Evolutionary conservation across 2,797 vertebrate genomes (phyloP), one percentile per base, ranked within the genome.

Genomic region (Cyprinodon diabolis): DNA sequence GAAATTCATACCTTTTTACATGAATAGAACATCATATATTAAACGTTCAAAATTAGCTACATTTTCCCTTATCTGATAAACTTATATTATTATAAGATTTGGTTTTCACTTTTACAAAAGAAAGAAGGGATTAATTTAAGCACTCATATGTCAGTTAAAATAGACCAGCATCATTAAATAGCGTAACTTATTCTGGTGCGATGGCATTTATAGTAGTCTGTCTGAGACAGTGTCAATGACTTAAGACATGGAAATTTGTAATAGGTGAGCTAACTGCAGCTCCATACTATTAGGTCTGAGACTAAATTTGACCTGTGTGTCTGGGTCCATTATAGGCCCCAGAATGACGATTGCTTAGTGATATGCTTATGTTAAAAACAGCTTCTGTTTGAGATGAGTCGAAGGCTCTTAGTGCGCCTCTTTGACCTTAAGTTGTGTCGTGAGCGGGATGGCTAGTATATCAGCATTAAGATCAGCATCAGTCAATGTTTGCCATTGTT

Each of bases 321-420:
- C 12, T 17, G 23, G 30, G 43, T 47, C 40, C 40, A 45, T 47
- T 66, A 45, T 66, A 43, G 45, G 62, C 62, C n/a, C 3, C 62
- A 66, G 62, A 45, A 66, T 66, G 62, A 66, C 19, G 21, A 63
- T n/a, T 62, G 30, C 58, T 62, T 62, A 4, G 17, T 30, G 37
- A 21, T 65, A 17, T 12, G 62, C 37, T 65, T 43, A 45, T 45
- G 62, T 45, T n/a, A n/a, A 65, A 17, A 63, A 63, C 37, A 65
- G 37, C 21, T 62, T 62, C 58, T 62, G 35, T 19, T 8, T n/a
- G 37, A 63, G 11, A 19, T 43, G 37, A n/a, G 37, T 63, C 40
- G 5, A 43, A 45, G 40, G 40, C 40, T 45, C 2, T n/a, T 6
- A 21, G 62, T 11, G 6, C 10, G 8, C n/a, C 37, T 43, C 6